A percentile compares a stretch with the other conserved stretches of the same genome.
Conservation (phyloP, 2,888 invertebrate genomes). For the Taenaris catops region DNA sequence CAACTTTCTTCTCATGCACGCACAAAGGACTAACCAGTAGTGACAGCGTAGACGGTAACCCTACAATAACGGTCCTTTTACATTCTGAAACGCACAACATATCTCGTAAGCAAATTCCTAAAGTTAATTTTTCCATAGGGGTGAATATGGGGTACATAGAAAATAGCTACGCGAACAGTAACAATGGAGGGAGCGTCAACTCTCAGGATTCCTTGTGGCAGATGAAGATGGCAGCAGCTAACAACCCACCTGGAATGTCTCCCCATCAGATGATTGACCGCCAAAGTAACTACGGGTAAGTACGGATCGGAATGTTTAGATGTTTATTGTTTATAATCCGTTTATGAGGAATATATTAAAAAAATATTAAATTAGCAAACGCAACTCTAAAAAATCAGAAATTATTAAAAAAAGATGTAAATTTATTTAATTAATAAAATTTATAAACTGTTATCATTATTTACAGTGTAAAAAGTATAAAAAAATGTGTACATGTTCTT, state of each 20-base stretch:
- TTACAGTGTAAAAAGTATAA: no score
- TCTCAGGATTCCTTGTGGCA: slow-evolving; percentile 97
- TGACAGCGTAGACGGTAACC: slow-evolving; percentile 46
- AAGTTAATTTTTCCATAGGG: slow-evolving; percentile 68
- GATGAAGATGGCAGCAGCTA: slow-evolving; percentile 92
- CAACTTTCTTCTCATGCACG: slow-evolving; percentile 26
- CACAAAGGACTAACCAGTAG: slow-evolving; percentile 42
- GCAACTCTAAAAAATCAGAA: no score
- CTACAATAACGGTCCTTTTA: slow-evolving; percentile 23
- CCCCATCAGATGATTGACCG: slow-evolving; percentile 80
- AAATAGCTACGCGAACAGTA: slow-evolving; percentile 95
- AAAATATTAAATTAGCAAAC: no score
- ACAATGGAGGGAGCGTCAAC: slow-evolving; percentile 97
- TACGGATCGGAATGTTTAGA: no score
- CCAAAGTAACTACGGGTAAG: slow-evolving; percentile 83
- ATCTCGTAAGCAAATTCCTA: slow-evolving; percentile 8
- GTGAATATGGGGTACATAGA: slow-evolving; percentile 94
- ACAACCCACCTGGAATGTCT: slow-evolving; percentile 81
- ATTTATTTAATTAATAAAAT: no score
- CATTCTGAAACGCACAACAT: slow-evolving; percentile 21
- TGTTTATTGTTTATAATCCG: no score
- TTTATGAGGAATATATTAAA: no score
- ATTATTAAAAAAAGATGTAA: no score
- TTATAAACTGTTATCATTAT: no score
- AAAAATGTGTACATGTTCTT: no score